phyloP scores from a whole-genome alignment of 2,888 invertebrate genomes.

The Zaprionus bogoriensis region DNA sequence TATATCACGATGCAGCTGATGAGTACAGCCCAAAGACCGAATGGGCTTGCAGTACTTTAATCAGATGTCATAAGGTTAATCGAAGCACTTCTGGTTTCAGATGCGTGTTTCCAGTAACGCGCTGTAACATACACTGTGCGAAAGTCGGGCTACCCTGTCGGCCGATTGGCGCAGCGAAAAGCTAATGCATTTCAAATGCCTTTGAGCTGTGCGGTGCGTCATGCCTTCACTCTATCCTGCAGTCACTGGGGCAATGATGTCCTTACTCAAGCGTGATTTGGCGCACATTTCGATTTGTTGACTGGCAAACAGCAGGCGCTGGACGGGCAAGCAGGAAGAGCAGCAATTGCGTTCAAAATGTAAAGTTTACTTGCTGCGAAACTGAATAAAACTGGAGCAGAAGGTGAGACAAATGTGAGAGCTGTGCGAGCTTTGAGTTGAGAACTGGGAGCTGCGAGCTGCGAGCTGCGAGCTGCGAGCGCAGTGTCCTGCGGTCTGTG shows the following conservation, averaged over 20 bases:
- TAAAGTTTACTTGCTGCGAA: slow-evolving; percentile 9
- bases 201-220: slow-evolving; percentile 10
- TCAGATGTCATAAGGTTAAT: no score
- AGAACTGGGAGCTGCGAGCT: no score
- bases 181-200: slow-evolving; percentile 50
- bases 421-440: slow-evolving; percentile 4
- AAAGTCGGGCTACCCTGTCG: background rate
- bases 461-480: background rate
- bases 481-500: slow-evolving; percentile 17
- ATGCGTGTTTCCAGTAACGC: no score
- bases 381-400: background rate
- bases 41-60: no score
- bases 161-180: slow-evolving; percentile 3
- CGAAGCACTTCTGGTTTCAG: no score
- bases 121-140: no score
- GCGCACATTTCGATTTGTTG: slow-evolving; percentile 44
- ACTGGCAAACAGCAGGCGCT: slow-evolving; percentile 1
- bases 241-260: slow-evolving; percentile 24
- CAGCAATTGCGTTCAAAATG: slow-evolving; percentile 20
- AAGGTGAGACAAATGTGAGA: no score
- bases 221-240: slow-evolving; percentile 14
- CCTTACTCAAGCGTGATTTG: slow-evolving; percentile 37
- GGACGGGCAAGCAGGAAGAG: background rate
- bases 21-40: no score
- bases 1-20: no score